phyloP scores from a whole-genome alignment of 2,113 vertebrate genomes.

The Callospermophilus lateralis region DNA sequence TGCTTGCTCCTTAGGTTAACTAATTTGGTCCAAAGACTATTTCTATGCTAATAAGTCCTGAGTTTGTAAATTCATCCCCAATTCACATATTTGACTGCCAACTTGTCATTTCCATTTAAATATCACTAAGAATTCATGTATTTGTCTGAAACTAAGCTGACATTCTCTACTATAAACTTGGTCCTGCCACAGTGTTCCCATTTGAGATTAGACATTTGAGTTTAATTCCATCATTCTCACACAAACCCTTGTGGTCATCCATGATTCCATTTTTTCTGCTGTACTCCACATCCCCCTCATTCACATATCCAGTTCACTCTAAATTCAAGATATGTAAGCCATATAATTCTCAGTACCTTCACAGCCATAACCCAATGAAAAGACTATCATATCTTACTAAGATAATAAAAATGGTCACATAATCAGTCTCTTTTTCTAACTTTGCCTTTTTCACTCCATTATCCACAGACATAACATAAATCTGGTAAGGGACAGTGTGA shows the following conservation, averaged over 20 bases:
- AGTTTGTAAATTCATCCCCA: neutral
- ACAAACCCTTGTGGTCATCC: neutral
- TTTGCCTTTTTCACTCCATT: neutral
- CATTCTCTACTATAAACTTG: neutral
- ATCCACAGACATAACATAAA: neutral
- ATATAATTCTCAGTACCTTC: neutral
- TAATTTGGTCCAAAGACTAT: neutral
- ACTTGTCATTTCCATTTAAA: neutral
- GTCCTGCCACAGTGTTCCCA: neutral
- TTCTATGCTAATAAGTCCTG: neutral
- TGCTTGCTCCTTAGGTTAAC: neutral
- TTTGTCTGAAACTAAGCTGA: neutral
- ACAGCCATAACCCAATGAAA: neutral
- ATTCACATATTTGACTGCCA: neutral
- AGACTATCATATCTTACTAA: neutral
- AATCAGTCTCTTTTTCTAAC: neutral
- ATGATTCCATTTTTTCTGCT: neutral
- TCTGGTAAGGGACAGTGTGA: neutral
- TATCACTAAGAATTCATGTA: neutral
- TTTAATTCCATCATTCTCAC: neutral
- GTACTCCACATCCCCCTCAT: neutral
- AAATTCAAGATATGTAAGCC: conserved; percentile 3
- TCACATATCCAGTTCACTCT: neutral
- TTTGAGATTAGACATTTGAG: neutral
- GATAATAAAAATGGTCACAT: neutral